A percentile compares a stretch with the other conserved stretches of the same genome.
These are phyloP conservation scores for Microcebus jonahi DNA, from an alignment of 2,113 vertebrate species.

Conservation along the genomic window DNA sequence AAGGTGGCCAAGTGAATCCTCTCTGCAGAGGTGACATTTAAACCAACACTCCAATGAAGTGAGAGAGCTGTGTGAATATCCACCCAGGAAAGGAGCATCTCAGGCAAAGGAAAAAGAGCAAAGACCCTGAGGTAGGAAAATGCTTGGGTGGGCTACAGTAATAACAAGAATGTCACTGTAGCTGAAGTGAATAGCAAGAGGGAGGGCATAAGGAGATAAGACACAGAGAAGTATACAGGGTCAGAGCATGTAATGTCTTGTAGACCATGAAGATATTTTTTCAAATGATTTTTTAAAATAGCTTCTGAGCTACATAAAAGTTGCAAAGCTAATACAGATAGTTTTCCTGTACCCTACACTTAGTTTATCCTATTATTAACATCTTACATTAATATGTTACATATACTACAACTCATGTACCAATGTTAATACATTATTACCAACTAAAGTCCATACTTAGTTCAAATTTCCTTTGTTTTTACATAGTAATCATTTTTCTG, in stretches of 20 bases:
- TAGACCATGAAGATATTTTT: neutral
- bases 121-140: neutral
- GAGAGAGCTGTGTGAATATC: neutral
- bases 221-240: neutral
- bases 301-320: neutral
- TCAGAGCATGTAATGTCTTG: neutral
- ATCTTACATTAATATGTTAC: neutral
- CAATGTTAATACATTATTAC: neutral
- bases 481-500: neutral
- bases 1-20: neutral
- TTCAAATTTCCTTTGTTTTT: neutral
- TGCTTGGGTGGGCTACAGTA: neutral
- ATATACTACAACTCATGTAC: neutral
- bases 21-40: neutral
- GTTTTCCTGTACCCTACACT: neutral
- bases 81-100: neutral
- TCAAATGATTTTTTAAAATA: neutral
- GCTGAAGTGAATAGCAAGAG: too few species aligned
- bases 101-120: neutral
- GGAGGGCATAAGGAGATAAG: neutral
- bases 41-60: neutral
- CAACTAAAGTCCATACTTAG: neutral
- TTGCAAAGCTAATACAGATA: neutral
- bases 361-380: neutral
- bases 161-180: neutral